Percentiles rank a stretch among this genome's conserved stretches.
These are phyloP conservation scores for Calidris pugnax DNA, from an alignment of 2,113 vertebrate species.

Conservation along the genomic window DNA sequence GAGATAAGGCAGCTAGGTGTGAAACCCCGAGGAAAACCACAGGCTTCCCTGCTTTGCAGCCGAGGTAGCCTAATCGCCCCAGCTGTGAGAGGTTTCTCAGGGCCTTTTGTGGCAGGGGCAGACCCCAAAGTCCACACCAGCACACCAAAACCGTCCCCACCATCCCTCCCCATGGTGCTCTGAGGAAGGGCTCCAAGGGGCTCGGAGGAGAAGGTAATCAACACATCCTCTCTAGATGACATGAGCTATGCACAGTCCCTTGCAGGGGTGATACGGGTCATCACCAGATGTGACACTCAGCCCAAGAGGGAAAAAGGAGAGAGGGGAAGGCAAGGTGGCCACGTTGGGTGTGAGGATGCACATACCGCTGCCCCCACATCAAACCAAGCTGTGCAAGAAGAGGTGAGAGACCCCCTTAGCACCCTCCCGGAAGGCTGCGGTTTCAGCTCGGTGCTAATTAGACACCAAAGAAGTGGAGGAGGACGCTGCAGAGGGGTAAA, in stretches of 20 bases:
- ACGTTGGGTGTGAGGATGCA: rapidly evolving
- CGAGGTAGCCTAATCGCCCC: neutral
- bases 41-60: neutral
- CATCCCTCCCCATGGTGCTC: neutral
- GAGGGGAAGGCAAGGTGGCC: neutral
- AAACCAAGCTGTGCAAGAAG: neutral
- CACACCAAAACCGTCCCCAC: neutral
- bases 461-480: neutral
- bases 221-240: neutral
- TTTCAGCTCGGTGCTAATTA: neutral
- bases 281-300: neutral
- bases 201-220: neutral
- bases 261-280: neutral
- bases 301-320: neutral
- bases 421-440: neutral
- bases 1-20: conserved; percentile 5
- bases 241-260: neutral
- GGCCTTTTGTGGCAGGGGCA: neutral
- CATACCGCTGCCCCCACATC: neutral
- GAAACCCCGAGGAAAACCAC: conserved; percentile 25
- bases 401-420: neutral
- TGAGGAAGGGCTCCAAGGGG: neutral
- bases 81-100: neutral
- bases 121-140: neutral
- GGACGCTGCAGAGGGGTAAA: neutral